Evolutionary conservation across 2,888 invertebrate species (phyloP).

Genomic region (Epinotia ramella): DNA sequence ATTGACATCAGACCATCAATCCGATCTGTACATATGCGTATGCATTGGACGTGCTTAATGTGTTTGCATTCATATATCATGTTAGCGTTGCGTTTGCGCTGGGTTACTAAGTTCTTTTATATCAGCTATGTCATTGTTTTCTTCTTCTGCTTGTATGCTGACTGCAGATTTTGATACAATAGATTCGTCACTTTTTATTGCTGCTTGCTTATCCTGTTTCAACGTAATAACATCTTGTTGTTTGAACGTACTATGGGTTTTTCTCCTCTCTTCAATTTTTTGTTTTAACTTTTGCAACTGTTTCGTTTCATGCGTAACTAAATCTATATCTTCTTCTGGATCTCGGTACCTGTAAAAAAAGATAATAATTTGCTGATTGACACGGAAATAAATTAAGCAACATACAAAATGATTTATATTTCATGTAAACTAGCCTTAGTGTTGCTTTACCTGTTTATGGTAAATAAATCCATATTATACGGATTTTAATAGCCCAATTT

Average conservation of each 20-base stretch:
- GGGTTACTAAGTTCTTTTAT: too few relatives aligned
- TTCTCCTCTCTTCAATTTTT: constrained; percentile 85
- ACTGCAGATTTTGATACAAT: constrained; percentile 53
- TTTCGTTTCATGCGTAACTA: constrained; percentile 79
- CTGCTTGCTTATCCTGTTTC: constrained; percentile 51
- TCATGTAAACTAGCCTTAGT: not conserved
- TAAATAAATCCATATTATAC: constrained; percentile 87
- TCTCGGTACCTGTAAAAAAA: constrained; percentile 76
- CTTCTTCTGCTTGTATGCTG: constrained; percentile 47
- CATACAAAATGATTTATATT: not conserved
- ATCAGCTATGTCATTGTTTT: constrained; percentile 42
- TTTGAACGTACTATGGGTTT: constrained; percentile 62
- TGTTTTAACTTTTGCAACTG: constrained; percentile 85
- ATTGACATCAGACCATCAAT: too few relatives aligned
- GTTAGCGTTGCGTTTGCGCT: too few relatives aligned
- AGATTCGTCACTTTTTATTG: constrained; percentile 52
- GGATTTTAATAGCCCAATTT: constrained; percentile 20
- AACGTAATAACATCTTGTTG: constrained; percentile 57
- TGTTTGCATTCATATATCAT: too few relatives aligned
- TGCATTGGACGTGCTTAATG: too few relatives aligned
- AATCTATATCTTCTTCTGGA: constrained; percentile 65
- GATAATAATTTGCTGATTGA: not conserved
- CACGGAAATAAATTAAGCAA: not conserved
- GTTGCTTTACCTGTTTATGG: constrained; percentile 87
- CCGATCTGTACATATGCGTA: too few relatives aligned